These are phyloP conservation scores for Aspidapion aeneum DNA, from an alignment of 2,888 invertebrate genomes.

Conservation along the genomic window DNA sequence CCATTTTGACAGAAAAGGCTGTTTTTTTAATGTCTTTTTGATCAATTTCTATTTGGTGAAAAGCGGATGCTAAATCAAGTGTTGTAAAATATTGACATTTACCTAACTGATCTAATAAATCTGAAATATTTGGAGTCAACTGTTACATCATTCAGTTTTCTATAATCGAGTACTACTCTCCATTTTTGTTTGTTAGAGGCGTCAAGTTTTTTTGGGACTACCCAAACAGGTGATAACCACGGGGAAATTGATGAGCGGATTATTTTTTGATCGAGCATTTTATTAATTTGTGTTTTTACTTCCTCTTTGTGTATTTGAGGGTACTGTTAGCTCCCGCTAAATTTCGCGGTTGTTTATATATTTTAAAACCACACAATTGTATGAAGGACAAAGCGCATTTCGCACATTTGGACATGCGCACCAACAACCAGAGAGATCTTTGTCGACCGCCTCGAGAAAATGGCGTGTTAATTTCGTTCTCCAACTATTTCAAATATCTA, in stretches of 20 bases:
- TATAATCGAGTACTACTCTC: not conserved
- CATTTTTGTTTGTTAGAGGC: not conserved
- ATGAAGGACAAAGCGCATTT: no score
- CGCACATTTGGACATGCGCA: no score
- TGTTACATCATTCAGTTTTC: not conserved
- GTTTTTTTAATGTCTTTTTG: not conserved
- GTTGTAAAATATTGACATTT: slow-evolving; percentile 1
- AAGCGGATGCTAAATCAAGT: not conserved
- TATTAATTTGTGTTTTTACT: not conserved
- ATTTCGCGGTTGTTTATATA: no score
- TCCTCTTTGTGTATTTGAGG: not conserved
- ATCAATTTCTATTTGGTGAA: slow-evolving; percentile 5
- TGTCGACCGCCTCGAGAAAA: no score
- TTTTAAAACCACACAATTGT: no score
- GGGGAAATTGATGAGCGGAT: not conserved
- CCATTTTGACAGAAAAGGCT: not conserved
- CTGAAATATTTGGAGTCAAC: not conserved
- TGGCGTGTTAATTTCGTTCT: no score
- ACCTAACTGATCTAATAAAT: not conserved
- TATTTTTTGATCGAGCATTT: not conserved
- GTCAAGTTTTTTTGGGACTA: slow-evolving; percentile 1
- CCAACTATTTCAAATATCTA: no score
- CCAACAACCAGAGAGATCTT: no score
- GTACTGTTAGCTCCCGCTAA: no score
- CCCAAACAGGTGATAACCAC: not conserved